Conservation (phyloP, 2,113 vertebrate species). For the Solea solea region DNA sequence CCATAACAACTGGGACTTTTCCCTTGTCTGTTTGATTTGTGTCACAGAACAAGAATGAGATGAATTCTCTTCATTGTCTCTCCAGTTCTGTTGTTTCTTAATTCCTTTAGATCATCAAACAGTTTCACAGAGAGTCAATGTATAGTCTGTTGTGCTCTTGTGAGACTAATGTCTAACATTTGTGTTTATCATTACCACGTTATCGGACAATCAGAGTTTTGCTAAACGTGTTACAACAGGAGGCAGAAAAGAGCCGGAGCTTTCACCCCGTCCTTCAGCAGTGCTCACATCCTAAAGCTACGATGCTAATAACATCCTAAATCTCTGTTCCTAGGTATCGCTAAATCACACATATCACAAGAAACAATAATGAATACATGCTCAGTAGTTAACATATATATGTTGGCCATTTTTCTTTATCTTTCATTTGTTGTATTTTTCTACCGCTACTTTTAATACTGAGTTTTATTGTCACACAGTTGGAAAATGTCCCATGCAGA, state of each 20-base stretch:
- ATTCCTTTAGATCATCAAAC: constrained; percentile 62
- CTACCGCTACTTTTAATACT: no score
- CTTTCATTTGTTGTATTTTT: no score
- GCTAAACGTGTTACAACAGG: neutral
- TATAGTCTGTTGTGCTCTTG: constrained; percentile 25
- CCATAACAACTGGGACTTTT: constrained; percentile 61
- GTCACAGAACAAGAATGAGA: constrained; percentile 24
- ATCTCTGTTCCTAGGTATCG: no score
- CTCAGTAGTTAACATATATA: no score
- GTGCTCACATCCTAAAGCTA: no score
- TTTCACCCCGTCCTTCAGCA: neutral
- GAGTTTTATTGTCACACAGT: constrained; percentile 56
- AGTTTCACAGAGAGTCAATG: constrained; percentile 29
- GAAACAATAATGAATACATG: no score
- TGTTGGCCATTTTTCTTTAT: no score
- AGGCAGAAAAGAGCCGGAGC: constrained; percentile 1
- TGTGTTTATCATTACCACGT: constrained; percentile 40
- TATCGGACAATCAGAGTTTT: constrained; percentile 1
- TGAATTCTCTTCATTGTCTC: constrained; percentile 10
- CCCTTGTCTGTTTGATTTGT: constrained; percentile 24
- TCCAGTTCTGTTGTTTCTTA: constrained; percentile 15
- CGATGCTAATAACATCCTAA: no score
- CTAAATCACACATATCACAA: no score
- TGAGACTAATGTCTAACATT: constrained; percentile 38
- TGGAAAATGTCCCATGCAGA: no score